A percentile compares a stretch with the other conserved stretches of the same genome.
Conservation (phyloP, 2,888 invertebrate genomes). For the Xylota segnis region DNA sequence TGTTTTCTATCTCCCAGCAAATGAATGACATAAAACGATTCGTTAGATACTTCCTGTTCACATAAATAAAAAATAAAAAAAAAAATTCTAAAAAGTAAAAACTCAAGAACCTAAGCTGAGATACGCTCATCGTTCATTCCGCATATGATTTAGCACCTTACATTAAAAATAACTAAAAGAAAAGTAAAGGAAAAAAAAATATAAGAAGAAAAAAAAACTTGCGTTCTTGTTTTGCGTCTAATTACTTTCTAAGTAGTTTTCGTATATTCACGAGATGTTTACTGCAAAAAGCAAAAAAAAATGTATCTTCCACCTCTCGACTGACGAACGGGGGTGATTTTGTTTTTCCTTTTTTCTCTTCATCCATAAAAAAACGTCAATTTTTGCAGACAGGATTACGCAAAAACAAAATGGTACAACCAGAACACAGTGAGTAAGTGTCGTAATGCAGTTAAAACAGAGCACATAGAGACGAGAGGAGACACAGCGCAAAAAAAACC, state of each 20-base stretch:
- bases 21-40: slow-evolving; percentile 55
- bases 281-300: slow-evolving; percentile 4
- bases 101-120: not conserved
- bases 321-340: not conserved
- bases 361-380: not conserved
- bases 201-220: not conserved
- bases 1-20: slow-evolving; percentile 37
- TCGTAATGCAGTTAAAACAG: not conserved
- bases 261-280: slow-evolving; percentile 8
- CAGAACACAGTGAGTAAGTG: not conserved
- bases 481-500: not conserved
- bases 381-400: slow-evolving; percentile 6
- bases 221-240: slow-evolving; percentile 26
- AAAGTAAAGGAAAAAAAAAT: not conserved
- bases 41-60: slow-evolving; percentile 46
- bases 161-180: slow-evolving; percentile 36
- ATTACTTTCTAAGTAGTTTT: slow-evolving; percentile 29
- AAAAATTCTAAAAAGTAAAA: not conserved
- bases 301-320: not conserved
- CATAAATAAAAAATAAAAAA: slow-evolving; percentile 18
- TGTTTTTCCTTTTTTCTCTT: not conserved
- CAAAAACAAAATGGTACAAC: not conserved
- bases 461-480: not conserved
- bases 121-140: slow-evolving; percentile 15
- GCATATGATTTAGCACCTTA: slow-evolving; percentile 38